Evolutionary conservation across 2,113 vertebrate genomes (phyloP).

Genomic region (Felis chaus): DNA sequence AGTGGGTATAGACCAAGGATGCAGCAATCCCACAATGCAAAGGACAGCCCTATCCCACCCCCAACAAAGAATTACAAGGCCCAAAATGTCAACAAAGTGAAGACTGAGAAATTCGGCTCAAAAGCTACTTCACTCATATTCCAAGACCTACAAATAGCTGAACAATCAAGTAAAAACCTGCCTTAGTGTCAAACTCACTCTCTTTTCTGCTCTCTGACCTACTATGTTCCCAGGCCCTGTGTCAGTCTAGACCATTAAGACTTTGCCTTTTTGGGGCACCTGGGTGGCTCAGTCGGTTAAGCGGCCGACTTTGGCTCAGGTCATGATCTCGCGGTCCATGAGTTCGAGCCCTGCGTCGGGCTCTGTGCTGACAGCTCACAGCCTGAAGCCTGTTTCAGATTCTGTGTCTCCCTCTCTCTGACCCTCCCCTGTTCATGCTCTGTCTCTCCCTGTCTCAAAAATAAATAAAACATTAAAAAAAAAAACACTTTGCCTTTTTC

Average conservation of each 20-base stretch:
- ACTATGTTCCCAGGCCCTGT: neutral
- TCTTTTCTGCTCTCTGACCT: neutral
- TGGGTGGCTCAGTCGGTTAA: no score
- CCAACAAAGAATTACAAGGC: neutral
- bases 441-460: no score
- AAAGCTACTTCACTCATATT: neutral
- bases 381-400: no score
- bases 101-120: slow-evolving; percentile 1
- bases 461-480: no score
- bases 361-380: no score
- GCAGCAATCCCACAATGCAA: neutral
- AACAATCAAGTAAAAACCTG: neutral
- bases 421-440: no score
- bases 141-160: neutral
- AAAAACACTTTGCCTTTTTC: neutral
- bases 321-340: no score
- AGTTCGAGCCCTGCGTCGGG: no score
- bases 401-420: no score
- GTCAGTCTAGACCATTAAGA: neutral
- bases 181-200: neutral
- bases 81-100: neutral
- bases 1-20: neutral
- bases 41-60: neutral
- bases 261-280: neutral
- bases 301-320: no score